Base-by-base conservation (phyloP, 2,113 vertebrate genomes). In the Alectura lathami region DNA sequence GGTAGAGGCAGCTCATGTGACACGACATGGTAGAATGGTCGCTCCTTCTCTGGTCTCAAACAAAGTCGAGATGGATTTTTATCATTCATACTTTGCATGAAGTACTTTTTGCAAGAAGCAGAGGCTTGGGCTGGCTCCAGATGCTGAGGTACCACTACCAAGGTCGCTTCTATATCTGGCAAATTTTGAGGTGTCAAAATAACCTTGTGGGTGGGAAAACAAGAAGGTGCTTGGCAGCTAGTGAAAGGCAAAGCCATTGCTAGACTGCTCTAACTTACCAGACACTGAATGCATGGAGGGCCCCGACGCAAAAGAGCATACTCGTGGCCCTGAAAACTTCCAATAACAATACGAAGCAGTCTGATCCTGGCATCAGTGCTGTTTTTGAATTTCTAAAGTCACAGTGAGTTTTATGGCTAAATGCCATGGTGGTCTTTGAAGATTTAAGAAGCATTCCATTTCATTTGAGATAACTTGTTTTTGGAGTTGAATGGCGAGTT, bases 331-430 rank as follows among this genome's bases (percentile, higher is more conserved):
- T 60, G 62, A 73, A 66, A 40, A 43, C 18, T 82, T 64, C 66
- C 76, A 91, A 86, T 47, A 92, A 64, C 85, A 72, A 22, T 56
- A n/a, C 2, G 86, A 75, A 67, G 75, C 68, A 86, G 75, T 29
- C 88, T 94, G 91, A 75, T 81, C 34, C 54, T 77, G 88, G 63
- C 47, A 88, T 54, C 80, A 73, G 34, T 20, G 38, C 32, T 86
- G 82, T 7, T 91, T 91, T n/a, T 74, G 66, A 64, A 95, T 78
- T 84, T 83, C 76, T 86, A 16, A 88, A 95, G 87, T 77, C 89
- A 83, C 67, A 85, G 91, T 3, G 75, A 94, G 54, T 47, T 95
- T 89, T 59, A 70, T 59, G 82, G 94, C 85, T 70, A 70, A 67
- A 69, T 63, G 75, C 95, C 91, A 70, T 1, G 26, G 43, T 43